Evolutionary conservation across 2,797 vertebrate species (phyloP), one percentile per base, ranked within the genome.

Genomic region (Xenopus petersii): DNA sequence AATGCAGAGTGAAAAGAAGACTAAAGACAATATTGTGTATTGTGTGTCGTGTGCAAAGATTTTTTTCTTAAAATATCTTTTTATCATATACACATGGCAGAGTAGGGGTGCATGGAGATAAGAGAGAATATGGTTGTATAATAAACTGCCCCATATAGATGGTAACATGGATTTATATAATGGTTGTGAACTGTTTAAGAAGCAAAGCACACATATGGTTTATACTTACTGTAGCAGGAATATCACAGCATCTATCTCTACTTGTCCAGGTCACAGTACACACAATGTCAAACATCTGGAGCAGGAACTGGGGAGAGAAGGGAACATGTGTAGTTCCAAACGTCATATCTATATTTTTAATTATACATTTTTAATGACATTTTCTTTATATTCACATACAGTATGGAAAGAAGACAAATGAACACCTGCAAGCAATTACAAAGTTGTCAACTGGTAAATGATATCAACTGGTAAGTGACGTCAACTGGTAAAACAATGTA

Each of bases 201-300:
- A 16, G 55, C 13, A 17, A 16, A 56, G 9, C 55, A 56, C 55
- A 56, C 3, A 36, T 70, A 51, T 69, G 55, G 42, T 59, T 61
- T 72, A 67, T 51, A 84, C 93, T 93, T 89, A 98, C 97, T 93
- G 88, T 94, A 9, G 97, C 94, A 24, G 97, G 96, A 78, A 99
- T 92, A 87, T 99, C 97, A 81, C 97, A 99, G 80, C 97, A 99
- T 91, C 94, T 93, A 89, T 99, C 97, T 87, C 94, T 91, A 82
- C 96, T 98, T 74, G 94, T 96, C 97, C 97, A 99, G 82, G 93
- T 95, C 16, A 97, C 84, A 79, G 91, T 98, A 89, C 97, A 99
- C 42, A 99, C 93, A 13, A 99, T 98, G 82, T 99, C 97, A 73
- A 99, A 99, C 93, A 94, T 98, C 94, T 99, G 97, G 84, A 99